Base-by-base conservation (phyloP, 2,888 invertebrate species). In the Lycophotia porphyrea region DNA sequence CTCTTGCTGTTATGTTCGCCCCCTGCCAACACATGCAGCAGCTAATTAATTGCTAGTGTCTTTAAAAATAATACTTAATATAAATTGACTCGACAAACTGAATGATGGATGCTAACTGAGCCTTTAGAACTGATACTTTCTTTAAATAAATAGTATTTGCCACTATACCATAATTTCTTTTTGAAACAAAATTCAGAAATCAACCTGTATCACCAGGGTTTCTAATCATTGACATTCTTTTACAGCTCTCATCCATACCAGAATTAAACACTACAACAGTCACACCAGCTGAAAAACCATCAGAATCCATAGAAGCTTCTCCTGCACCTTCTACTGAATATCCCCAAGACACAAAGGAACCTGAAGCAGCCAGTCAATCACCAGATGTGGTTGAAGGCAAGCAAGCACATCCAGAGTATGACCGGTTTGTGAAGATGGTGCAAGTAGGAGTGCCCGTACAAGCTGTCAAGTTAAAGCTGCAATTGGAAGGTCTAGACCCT, bases 351-450 rank as follows among this genome's bases (percentile, higher is more conserved):
- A 55, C 78, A 36, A 67, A 72, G 49, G 80, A 68, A 61, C 72
- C 79, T 67, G 81, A 81, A 44, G 52, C 76, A 47, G 63, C 73
- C 24, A 68, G 52, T 64, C 75, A 82, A 64, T 36, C n/a, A 11
- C 64, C 39, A 18, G 87, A 82, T 31, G 63, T 68, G 18, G 69
- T 74, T 27, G 85, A 85, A 76, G 67, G 55, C 47, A 82, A 76
- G 61, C 74, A 76, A 49, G 24, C 84, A 71, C 98, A 98, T 92
- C 97, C 97, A 8, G 97, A 97, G 85, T 99, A 98, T 93, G 96
- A 97, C 39, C 98, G 97, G 93, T 99, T 98, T 95, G 98, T 99
- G 78, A 99, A 98, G 97, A 99, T 99, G 99, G 91, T 99, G 1
- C 98, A 98, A 88, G 97, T 99, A 89, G 99, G 99, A 58, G 99